Conservation (phyloP, 2,888 invertebrate genomes). For the Chaetogeoica ovagalla region DNA sequence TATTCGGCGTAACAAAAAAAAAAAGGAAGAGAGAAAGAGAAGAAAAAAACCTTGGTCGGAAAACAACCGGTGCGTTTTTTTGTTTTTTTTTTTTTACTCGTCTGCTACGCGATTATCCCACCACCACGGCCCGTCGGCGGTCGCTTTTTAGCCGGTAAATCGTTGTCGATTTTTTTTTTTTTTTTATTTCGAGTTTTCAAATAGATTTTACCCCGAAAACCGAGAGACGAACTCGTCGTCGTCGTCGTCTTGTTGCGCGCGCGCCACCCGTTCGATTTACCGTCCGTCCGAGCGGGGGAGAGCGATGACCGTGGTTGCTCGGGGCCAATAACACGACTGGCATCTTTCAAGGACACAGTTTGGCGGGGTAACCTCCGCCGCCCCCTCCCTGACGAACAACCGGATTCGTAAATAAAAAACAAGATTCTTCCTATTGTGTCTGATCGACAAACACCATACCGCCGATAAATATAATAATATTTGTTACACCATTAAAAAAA, state of each 20-base stretch:
- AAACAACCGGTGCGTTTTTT: slow-evolving; percentile 44
- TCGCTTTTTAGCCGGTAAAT: slow-evolving; percentile 32
- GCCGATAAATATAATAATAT: not conserved
- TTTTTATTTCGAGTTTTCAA: slow-evolving; percentile 9
- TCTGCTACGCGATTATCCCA: not conserved
- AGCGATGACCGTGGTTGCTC: slow-evolving; percentile 50
- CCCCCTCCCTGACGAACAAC: slow-evolving; percentile 17
- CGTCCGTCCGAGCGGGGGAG: slow-evolving; percentile 41
- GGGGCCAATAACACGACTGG: slow-evolving; percentile 51
- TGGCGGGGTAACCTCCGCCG: slow-evolving; percentile 33
- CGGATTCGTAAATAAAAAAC: slow-evolving; percentile 40
- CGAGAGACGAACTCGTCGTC: slow-evolving; percentile 10
- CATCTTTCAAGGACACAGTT: slow-evolving; percentile 52
- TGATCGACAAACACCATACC: not conserved
- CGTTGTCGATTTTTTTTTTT: slow-evolving; percentile 14
- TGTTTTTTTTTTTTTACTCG: no score
- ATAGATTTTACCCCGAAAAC: not conserved
- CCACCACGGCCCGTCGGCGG: not conserved
- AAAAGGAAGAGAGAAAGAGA: slow-evolving; percentile 16
- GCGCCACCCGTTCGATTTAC: not conserved
- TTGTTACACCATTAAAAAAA: not conserved
- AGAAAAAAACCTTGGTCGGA: slow-evolving; percentile 34
- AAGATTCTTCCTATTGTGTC: slow-evolving; percentile 48
- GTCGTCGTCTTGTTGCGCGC: not conserved
- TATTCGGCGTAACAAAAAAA: slow-evolving; percentile 42